Conservation (phyloP, 2,113 vertebrate species). For the Trematomus loennbergii region DNA sequence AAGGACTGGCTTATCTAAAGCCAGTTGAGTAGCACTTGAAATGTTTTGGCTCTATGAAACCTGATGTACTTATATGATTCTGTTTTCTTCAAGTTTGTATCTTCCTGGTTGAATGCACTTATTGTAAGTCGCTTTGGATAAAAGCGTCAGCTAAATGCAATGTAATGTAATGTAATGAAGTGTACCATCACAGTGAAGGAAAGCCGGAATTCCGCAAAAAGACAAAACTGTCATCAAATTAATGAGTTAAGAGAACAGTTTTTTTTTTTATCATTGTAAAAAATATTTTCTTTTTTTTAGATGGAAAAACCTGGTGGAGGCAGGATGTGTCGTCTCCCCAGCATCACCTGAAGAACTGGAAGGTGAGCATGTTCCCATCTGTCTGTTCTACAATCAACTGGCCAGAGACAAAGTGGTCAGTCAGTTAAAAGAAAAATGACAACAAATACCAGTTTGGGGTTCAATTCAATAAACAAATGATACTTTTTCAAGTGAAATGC, state of each 20-base stretch:
- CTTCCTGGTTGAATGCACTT: too few species aligned
- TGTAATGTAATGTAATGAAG: too few species aligned
- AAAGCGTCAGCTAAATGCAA: too few species aligned
- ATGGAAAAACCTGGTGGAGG: slow-evolving; percentile 73
- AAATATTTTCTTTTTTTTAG: slow-evolving; percentile 55
- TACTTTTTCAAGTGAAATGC: too few species aligned
- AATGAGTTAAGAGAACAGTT: background rate
- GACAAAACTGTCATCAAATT: background rate
- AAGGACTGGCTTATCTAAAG: too few species aligned
- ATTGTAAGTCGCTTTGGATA: too few species aligned
- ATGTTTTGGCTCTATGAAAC: too few species aligned
- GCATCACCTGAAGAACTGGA: slow-evolving; percentile 77
- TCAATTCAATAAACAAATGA: too few species aligned
- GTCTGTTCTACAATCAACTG: background rate
- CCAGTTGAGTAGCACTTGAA: too few species aligned
- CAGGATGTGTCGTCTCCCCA: slow-evolving; percentile 53
- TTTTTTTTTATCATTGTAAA: background rate
- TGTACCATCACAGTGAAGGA: background rate
- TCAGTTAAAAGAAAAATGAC: background rate
- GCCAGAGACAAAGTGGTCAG: background rate
- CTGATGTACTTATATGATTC: too few species aligned
- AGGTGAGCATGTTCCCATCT: slow-evolving; percentile 61
- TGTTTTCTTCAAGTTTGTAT: too few species aligned
- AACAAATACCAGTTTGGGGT: background rate
- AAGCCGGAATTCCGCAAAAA: background rate